These are phyloP conservation scores for Cynocephalus volans DNA, from an alignment of 2,113 vertebrate species.

Conservation along the genomic window DNA sequence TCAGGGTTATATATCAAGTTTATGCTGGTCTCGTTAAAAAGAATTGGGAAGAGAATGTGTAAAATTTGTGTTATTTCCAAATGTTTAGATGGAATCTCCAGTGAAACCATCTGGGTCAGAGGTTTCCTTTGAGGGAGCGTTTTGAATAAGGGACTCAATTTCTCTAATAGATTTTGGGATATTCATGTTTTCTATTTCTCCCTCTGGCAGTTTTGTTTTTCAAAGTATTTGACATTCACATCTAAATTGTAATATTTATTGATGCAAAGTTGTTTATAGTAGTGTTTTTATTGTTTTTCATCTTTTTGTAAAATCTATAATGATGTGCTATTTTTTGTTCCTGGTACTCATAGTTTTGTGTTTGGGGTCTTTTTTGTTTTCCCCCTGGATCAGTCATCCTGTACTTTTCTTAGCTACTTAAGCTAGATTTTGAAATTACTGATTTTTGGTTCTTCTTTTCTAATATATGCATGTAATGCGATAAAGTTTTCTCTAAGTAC, in stretches of 20 bases:
- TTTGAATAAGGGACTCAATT: neutral
- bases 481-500: neutral
- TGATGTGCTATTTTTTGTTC: neutral
- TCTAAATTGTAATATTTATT: constrained; percentile 10
- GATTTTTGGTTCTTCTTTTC: neutral
- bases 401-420: neutral
- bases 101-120: neutral
- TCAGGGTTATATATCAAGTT: neutral
- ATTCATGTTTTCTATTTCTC: neutral
- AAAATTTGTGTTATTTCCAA: neutral
- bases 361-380: neutral
- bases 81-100: neutral
- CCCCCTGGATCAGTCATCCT: neutral
- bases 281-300: neutral
- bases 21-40: neutral
- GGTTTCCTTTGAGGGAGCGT: neutral
- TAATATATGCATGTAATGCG: neutral
- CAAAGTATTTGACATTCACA: constrained; percentile 5
- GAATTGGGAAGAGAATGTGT: neutral
- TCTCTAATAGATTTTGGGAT: neutral
- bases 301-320: neutral
- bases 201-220: neutral
- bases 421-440: neutral
- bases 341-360: neutral
- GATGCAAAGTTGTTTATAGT: neutral